Conservation (phyloP, 2,113 vertebrate genomes). For the Paralichthys olivaceus region DNA sequence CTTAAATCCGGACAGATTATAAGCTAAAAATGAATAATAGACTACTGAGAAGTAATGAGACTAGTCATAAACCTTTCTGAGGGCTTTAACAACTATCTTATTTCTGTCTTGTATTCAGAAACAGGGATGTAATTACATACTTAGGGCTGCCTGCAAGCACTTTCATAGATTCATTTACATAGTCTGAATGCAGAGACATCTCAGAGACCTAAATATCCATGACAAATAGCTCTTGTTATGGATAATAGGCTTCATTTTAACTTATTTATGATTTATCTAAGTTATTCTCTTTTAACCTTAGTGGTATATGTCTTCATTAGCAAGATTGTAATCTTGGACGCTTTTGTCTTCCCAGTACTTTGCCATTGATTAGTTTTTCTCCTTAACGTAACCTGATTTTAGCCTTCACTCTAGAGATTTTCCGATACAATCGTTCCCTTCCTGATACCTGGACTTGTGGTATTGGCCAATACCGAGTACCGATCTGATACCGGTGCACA, state of each 20-base stretch:
- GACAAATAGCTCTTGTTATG: neutral
- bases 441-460: too few relatives aligned
- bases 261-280: neutral
- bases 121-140: constrained; percentile 5
- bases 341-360: neutral
- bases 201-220: constrained; percentile 1
- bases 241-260: neutral
- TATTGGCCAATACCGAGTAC: too few relatives aligned
- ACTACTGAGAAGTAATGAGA: constrained; percentile 24
- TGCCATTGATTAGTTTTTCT: neutral
- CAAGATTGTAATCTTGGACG: neutral
- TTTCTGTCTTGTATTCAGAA: neutral
- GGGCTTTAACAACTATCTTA: constrained; percentile 14
- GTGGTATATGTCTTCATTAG: neutral
- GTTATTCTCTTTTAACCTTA: neutral
- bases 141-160: neutral
- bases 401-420: too few relatives aligned
- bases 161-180: neutral
- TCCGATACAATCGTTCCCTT: too few relatives aligned
- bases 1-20: constrained; percentile 29
- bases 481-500: too few relatives aligned
- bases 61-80: constrained; percentile 9
- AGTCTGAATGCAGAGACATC: neutral
- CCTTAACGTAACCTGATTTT: neutral
- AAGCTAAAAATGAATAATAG: constrained; percentile 26